phyloP scores from a whole-genome alignment of 2,113 vertebrate species.

The Apodemus sylvaticus region DNA sequence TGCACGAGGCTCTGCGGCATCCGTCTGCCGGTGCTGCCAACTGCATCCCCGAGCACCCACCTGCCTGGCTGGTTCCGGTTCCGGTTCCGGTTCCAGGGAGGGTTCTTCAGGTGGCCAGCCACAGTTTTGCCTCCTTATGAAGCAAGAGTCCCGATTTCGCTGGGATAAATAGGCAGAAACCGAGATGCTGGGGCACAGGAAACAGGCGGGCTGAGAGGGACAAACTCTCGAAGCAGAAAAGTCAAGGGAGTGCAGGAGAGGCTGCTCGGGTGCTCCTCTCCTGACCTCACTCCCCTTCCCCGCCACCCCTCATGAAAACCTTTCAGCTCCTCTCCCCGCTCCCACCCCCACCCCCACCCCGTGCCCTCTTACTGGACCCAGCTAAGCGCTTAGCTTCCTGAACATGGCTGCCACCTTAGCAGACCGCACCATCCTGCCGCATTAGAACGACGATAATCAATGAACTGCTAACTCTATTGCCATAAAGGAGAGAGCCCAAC shows the following conservation, averaged over 20 bases:
- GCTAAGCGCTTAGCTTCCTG: constrained; percentile 69
- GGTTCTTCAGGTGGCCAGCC: not conserved
- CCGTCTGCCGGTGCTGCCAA: not conserved
- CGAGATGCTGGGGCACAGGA: not conserved
- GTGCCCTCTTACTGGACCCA: constrained; percentile 23
- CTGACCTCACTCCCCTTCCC: not conserved
- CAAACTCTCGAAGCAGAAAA: not conserved
- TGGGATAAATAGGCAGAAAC: not conserved
- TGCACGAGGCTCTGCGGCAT: rapidly evolving
- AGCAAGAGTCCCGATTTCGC: not conserved
- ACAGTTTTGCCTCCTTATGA: not conserved
- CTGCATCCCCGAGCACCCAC: not conserved
- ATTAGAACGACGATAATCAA: constrained; percentile 85
- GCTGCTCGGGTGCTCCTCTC: not conserved
- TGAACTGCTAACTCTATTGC: constrained; percentile 86
- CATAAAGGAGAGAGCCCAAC: constrained; percentile 85
- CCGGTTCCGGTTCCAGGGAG: not conserved
- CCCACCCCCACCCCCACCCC: not conserved
- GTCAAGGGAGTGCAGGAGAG: not conserved
- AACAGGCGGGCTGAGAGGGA: not conserved
- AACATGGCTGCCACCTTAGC: constrained; percentile 45
- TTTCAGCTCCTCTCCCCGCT: not conserved
- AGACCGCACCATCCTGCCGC: constrained; percentile 69
- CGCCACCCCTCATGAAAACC: not conserved
- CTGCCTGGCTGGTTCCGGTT: not conserved